A percentile compares a stretch with the other conserved stretches of the same genome.
Conservation (phyloP, 2,797 vertebrate species). For the Fundulus diaphanus region DNA sequence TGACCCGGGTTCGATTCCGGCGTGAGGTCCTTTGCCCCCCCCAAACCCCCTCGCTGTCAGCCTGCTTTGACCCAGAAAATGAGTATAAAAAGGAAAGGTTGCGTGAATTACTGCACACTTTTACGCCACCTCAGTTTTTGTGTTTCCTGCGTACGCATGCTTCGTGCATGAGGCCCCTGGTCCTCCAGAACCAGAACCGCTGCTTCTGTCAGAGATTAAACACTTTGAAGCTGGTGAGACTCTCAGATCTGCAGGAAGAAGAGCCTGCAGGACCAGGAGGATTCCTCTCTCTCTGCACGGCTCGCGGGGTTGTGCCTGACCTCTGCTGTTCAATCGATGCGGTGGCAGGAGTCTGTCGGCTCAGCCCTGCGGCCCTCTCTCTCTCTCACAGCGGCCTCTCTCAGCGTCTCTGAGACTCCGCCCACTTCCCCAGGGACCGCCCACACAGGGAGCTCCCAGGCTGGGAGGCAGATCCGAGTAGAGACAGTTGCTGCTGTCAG, state of each 20-base stretch:
- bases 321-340: conserved; percentile 58
- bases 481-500: conserved; percentile 50
- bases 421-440: conserved; percentile 50
- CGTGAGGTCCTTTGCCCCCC: too few species aligned
- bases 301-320: conserved; percentile 50
- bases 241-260: neutral
- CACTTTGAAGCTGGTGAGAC: neutral
- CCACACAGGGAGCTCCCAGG: conserved; percentile 33
- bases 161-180: too few species aligned
- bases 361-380: conserved; percentile 50
- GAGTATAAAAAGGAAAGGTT: too few species aligned
- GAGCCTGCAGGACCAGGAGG: neutral
- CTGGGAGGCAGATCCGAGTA: conserved; percentile 39
- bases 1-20: too few species aligned
- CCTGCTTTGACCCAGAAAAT: too few species aligned
- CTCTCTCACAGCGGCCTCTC: conserved; percentile 26
- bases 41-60: too few species aligned
- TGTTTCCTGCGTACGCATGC: too few species aligned
- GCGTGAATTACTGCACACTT: too few species aligned
- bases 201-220: neutral
- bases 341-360: conserved; percentile 62
- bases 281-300: neutral
- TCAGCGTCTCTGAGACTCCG: conserved; percentile 37
- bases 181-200: neutral
- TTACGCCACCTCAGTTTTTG: too few species aligned